These are phyloP conservation scores for Deladenus siricidicola DNA, from an alignment of 2,888 invertebrate genomes.

Conservation along the genomic window DNA sequence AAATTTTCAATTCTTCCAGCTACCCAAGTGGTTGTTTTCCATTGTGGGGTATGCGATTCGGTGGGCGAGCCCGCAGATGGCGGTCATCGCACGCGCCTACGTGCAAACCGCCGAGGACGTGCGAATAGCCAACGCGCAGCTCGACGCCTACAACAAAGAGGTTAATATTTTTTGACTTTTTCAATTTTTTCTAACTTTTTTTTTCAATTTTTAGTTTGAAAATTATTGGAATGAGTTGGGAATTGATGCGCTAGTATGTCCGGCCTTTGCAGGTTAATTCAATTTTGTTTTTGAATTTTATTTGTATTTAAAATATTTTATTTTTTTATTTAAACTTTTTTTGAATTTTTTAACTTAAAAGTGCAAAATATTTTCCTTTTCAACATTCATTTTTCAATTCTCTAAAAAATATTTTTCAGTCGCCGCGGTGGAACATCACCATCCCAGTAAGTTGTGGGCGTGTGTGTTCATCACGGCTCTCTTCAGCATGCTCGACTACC, in stretches of 20 bases:
- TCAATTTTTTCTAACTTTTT: not conserved
- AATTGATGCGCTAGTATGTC: constrained; percentile 54
- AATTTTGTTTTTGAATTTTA: constrained; percentile 11
- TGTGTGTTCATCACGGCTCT: constrained; percentile 44
- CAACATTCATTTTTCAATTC: no score
- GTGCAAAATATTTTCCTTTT: not conserved
- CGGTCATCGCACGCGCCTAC: constrained; percentile 28
- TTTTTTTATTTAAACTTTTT: not conserved
- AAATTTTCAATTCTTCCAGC: not conserved
- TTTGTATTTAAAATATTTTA: not conserved
- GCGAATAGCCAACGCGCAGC: constrained; percentile 37
- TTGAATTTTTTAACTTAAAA: not conserved
- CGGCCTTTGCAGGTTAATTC: constrained; percentile 29
- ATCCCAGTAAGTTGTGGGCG: constrained; percentile 34
- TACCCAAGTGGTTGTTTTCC: not conserved
- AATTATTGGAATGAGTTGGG: constrained; percentile 34
- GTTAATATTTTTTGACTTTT: constrained; percentile 12
- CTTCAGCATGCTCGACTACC: constrained; percentile 55
- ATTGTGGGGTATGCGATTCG: not conserved
- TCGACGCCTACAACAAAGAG: constrained; percentile 37
- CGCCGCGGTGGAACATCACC: constrained; percentile 42
- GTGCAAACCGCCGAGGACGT: constrained; percentile 31
- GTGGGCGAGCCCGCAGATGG: constrained; percentile 25
- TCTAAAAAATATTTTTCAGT: no score
- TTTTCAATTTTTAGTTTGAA: constrained; percentile 25